Percentiles rank a stretch among this genome's conserved stretches.
These are phyloP conservation scores for Drosophila stalkeri DNA, from an alignment of 2,888 invertebrate genomes.

Conservation along the genomic window DNA sequence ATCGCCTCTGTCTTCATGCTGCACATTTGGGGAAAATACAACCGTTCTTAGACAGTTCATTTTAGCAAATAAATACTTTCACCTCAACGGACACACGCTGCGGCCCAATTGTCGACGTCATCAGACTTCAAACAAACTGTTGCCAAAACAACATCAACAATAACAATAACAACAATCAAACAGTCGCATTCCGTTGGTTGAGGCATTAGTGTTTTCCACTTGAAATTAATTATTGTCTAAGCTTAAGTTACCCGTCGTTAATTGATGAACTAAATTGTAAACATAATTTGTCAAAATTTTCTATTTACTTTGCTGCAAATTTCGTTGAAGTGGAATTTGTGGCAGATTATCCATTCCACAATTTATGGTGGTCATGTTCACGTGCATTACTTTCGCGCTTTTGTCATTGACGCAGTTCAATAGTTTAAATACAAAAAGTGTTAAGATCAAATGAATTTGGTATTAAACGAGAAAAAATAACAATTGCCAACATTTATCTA, in stretches of 20 bases:
- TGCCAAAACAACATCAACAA: slow-evolving; percentile 49
- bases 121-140: slow-evolving; percentile 66
- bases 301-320: slow-evolving; percentile 41
- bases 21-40: slow-evolving; percentile 99
- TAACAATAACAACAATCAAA: slow-evolving; percentile 38
- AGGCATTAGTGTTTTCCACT: slow-evolving; percentile 72
- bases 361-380: slow-evolving; percentile 72
- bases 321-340: slow-evolving; percentile 27
- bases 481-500: neutral
- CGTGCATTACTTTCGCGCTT: slow-evolving; percentile 23
- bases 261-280: slow-evolving; percentile 57
- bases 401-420: slow-evolving; percentile 31
- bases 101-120: slow-evolving; percentile 76
- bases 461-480: slow-evolving; percentile 45
- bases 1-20: slow-evolving; percentile 99
- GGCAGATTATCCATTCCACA: slow-evolving; percentile 75
- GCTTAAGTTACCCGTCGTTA: slow-evolving; percentile 73
- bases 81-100: slow-evolving; percentile 69
- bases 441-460: slow-evolving; percentile 67
- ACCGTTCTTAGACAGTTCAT: slow-evolving; percentile 88
- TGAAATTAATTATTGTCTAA: slow-evolving; percentile 77
- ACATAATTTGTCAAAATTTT: slow-evolving; percentile 67
- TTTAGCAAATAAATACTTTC: slow-evolving; percentile 71
- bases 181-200: slow-evolving; percentile 62
- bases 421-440: slow-evolving; percentile 45